phyloP scores from a whole-genome alignment of 1,140 invertebrate genomes.

The Drosophila nannoptera region DNA sequence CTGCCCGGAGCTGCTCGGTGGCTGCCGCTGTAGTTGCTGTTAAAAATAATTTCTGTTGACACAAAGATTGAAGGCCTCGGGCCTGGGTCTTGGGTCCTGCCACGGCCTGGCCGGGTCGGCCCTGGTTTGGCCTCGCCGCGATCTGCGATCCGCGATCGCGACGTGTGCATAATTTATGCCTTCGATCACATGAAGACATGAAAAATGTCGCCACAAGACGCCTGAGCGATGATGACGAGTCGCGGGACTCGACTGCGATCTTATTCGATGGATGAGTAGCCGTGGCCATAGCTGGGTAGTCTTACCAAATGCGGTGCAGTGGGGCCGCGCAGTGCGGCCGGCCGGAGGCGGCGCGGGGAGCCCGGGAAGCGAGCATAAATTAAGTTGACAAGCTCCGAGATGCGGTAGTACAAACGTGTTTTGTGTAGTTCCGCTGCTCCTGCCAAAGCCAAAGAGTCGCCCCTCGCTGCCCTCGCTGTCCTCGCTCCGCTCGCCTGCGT shows the following conservation, averaged over 20 bases:
- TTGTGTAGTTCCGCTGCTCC: constrained; percentile 39
- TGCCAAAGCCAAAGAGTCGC: constrained; percentile 11
- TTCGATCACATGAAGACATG: constrained; percentile 76
- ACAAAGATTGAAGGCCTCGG: constrained; percentile 73
- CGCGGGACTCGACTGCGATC: constrained; percentile 16
- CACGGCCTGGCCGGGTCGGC: background rate
- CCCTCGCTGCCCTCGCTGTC: background rate
- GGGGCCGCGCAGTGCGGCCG: background rate
- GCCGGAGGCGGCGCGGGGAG: background rate
- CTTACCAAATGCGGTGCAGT: constrained; percentile 64
- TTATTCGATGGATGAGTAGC: constrained; percentile 41
- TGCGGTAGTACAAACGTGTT: constrained; percentile 45
- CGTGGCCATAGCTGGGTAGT: constrained; percentile 44
- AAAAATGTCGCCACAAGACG: constrained; percentile 76
- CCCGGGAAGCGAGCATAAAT: constrained; percentile 68
- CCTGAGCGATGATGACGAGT: constrained; percentile 65
- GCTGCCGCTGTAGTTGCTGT: constrained; percentile 58
- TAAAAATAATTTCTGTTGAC: constrained; percentile 78
- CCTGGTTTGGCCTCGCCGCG: constrained; percentile 18
- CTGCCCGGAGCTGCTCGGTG: constrained; percentile 7
- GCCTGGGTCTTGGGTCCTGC: constrained; percentile 1
- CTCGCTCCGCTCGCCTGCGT: constrained; percentile 40
- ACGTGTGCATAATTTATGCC: constrained; percentile 70
- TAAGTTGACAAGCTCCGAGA: constrained; percentile 67
- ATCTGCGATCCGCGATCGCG: constrained; percentile 40